Conservation (phyloP, 2,888 invertebrate species). For the Eudemis profundana region DNA sequence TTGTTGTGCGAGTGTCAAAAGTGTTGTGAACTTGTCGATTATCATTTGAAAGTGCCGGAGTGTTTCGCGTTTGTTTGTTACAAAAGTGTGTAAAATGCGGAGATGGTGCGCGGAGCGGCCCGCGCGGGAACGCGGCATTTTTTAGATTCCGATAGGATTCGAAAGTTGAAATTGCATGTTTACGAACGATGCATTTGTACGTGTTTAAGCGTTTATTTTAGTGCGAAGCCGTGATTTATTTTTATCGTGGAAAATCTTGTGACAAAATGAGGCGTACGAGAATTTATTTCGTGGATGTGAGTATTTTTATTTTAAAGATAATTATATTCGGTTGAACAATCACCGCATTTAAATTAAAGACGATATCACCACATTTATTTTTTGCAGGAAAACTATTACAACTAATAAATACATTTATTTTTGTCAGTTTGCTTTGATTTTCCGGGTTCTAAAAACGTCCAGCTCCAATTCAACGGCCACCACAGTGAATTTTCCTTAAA, state of each 20-base stretch:
- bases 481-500: not conserved
- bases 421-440: not conserved
- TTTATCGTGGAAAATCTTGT: conserved; percentile 47
- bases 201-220: conserved; percentile 57
- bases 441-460: not conserved
- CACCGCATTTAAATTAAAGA: not conserved
- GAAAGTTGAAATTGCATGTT: conserved; percentile 64
- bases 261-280: conserved; percentile 59
- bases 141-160: conserved; percentile 68
- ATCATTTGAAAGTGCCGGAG: conserved; percentile 50
- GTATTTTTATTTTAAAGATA: conserved; percentile 48
- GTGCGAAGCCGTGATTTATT: conserved; percentile 51
- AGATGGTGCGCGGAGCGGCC: conserved; percentile 50
- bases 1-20: conserved; percentile 63
- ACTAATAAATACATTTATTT: not conserved
- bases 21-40: conserved; percentile 57
- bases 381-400: not conserved
- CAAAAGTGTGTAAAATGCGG: conserved; percentile 61
- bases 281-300: conserved; percentile 60
- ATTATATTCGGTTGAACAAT: not conserved
- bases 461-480: not conserved
- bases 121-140: conserved; percentile 68
- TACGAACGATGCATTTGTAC: conserved; percentile 56
- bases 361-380: not conserved
- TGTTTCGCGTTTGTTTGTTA: conserved; percentile 51